These are phyloP conservation scores for Zootoca vivipara DNA, from an alignment of 2,113 vertebrate species.

Conservation along the genomic window DNA sequence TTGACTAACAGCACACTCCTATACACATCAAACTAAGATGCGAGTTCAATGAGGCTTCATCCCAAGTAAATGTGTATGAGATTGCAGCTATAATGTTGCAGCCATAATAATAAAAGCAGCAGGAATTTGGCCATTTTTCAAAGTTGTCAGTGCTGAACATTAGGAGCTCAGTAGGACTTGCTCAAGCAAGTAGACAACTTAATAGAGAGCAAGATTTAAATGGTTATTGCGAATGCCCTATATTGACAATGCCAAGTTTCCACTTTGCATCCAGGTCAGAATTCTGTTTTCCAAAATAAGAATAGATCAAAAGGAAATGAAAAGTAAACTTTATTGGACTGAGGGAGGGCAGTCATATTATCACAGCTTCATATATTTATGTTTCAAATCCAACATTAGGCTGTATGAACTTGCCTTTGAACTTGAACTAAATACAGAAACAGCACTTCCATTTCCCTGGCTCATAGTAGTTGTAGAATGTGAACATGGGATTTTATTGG, in stretches of 20 bases:
- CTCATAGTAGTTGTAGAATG: neutral
- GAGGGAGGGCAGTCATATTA: neutral
- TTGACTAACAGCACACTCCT: neutral
- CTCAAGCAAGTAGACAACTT: neutral
- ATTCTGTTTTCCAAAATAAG: neutral
- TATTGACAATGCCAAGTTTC: neutral
- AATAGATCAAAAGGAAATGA: neutral
- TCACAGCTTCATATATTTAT: neutral
- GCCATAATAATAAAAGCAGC: neutral
- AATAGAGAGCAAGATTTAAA: neutral
- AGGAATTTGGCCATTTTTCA: neutral
- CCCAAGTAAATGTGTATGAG: neutral
- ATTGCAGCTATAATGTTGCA: neutral
- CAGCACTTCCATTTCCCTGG: neutral
- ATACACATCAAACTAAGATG: neutral
- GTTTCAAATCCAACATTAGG: neutral
- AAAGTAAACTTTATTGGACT: neutral
- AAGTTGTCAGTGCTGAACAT: neutral
- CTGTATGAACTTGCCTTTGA: neutral
- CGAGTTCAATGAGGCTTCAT: neutral
- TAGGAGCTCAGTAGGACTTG: neutral
- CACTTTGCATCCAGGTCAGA: neutral
- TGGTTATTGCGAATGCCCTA: neutral
- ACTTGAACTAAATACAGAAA: neutral
- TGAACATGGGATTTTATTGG: neutral